A percentile compares a stretch with the other conserved stretches of the same genome.
phyloP scores from a whole-genome alignment of 2,888 invertebrate species.

The Phymatocera aterrima region DNA sequence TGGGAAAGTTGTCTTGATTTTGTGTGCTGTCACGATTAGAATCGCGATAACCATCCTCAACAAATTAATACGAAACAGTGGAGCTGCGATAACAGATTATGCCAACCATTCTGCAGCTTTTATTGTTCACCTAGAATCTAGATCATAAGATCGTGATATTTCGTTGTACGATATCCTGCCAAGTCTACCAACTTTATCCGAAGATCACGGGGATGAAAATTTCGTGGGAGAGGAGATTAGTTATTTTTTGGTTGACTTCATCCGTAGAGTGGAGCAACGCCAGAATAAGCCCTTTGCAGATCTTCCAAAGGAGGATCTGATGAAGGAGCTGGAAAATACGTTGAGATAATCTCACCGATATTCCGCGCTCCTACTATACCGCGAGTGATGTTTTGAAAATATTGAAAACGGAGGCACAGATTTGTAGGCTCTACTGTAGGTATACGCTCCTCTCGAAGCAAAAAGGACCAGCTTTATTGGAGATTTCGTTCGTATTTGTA shows the following conservation, averaged over 20 bases:
- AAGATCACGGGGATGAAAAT: background rate
- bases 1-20: no score
- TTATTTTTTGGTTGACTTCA: background rate
- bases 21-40: no score
- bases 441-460: background rate
- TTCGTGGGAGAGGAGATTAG: background rate
- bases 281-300: background rate
- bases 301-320: constrained; percentile 16
- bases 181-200: background rate
- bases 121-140: background rate
- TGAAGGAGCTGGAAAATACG: constrained; percentile 6
- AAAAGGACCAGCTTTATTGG: background rate
- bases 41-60: no score
- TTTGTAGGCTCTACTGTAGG: background rate
- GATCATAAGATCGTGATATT: constrained; percentile 4
- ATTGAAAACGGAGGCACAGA: background rate
- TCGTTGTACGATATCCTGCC: background rate
- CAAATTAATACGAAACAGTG: background rate
- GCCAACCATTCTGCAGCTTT: background rate
- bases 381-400: constrained; percentile 8
- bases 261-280: background rate
- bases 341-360: constrained; percentile 23
- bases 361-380: background rate
- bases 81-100: background rate
- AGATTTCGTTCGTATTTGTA: background rate